Evolutionary conservation across 2,113 vertebrate species (phyloP).

Genomic region (Xenotilapia flavipinnis): DNA sequence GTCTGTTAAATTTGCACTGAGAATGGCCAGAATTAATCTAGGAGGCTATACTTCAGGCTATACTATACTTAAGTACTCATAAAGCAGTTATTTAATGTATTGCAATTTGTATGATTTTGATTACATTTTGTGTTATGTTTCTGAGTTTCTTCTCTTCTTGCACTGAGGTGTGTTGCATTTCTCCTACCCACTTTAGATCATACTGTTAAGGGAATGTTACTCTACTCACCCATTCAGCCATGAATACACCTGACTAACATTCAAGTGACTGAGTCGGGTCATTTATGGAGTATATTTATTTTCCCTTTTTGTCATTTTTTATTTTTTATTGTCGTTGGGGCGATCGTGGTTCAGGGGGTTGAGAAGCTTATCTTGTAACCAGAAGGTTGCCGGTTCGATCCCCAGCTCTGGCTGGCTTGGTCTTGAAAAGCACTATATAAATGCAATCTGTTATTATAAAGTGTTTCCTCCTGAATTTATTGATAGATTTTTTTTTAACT

Average conservation of each 20-base stretch:
- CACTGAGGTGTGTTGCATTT: neutral
- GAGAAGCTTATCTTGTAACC: neutral
- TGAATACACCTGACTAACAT: neutral
- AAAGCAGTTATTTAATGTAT: neutral
- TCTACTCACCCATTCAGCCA: neutral
- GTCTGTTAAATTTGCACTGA: neutral
- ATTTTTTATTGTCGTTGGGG: neutral
- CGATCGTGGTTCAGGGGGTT: neutral
- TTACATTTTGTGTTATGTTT: neutral
- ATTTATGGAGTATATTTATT: neutral
- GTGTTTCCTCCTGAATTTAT: neutral
- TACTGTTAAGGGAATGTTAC: neutral
- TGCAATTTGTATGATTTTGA: neutral
- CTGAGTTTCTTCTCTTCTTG: neutral
- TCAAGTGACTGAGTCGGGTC: neutral
- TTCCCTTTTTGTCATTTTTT: neutral
- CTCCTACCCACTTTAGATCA: neutral
- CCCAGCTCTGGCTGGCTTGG: neutral
- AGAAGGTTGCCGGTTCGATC: rapidly evolving
- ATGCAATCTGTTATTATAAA: neutral
- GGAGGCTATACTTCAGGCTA: neutral
- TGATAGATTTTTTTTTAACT: neutral
- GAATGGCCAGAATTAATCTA: neutral
- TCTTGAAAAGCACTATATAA: neutral
- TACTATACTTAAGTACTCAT: neutral